Conservation (phyloP, 2,888 invertebrate species). For the Oithona nana region DNA sequence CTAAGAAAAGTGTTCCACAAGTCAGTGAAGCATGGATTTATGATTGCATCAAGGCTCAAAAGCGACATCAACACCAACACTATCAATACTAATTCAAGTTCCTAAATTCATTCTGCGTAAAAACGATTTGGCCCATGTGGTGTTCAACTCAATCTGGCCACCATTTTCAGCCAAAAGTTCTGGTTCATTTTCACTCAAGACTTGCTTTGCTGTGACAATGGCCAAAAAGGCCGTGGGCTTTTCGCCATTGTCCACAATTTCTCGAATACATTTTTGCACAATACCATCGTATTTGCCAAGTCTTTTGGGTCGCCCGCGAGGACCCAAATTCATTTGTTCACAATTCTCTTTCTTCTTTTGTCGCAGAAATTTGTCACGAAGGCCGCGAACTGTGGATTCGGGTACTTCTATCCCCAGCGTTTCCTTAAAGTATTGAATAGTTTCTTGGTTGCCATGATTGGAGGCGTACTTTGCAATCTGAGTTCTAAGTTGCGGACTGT, state of each 20-base stretch:
- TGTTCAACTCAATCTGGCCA: conserved; percentile 28
- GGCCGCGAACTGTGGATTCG: conserved; percentile 24
- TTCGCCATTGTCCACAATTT: conserved; percentile 24
- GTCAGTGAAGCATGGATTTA: background rate
- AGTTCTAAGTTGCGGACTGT: conserved; percentile 23
- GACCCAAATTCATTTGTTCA: conserved; percentile 23
- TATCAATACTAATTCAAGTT: background rate
- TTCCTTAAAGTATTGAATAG: conserved; percentile 23
- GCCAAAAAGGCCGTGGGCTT: conserved; percentile 25
- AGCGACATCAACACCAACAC: background rate
- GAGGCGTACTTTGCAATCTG: conserved; percentile 23
- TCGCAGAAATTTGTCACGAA: conserved; percentile 23
- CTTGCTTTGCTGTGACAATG: conserved; percentile 27
- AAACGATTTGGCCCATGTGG: conserved; percentile 29
- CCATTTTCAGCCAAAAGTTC: conserved; percentile 28
- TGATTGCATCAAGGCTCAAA: background rate
- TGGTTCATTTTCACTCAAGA: conserved; percentile 27
- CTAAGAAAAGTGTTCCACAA: background rate
- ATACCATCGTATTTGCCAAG: conserved; percentile 24
- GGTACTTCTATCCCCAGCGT: conserved; percentile 23
- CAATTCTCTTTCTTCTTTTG: conserved; percentile 20
- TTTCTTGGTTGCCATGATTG: conserved; percentile 23
- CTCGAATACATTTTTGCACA: conserved; percentile 24
- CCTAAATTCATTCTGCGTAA: conserved; percentile 22
- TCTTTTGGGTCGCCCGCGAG: conserved; percentile 24